Conservation (phyloP, 2,888 invertebrate species). For the Anarsia innoxiella region DNA sequence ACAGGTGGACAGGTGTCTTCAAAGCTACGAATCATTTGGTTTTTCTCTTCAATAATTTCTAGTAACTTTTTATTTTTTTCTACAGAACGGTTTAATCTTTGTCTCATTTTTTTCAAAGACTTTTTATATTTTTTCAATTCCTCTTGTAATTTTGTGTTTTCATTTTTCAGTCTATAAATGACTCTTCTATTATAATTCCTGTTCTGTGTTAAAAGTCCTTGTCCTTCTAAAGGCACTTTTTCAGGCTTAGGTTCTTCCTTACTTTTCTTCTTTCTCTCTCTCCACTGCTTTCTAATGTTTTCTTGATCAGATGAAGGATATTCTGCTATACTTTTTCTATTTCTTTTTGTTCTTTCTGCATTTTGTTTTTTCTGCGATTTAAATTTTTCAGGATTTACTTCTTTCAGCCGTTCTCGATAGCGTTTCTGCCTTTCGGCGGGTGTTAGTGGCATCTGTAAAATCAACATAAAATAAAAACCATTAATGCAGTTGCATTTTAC, state of each 20-base stretch:
- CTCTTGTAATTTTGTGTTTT: slow-evolving; percentile 1
- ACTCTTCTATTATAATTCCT: slow-evolving; percentile 8
- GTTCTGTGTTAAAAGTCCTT: not conserved
- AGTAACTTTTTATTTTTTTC: slow-evolving; percentile 4
- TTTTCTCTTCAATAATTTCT: slow-evolving; percentile 7
- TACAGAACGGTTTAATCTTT: slow-evolving; percentile 4
- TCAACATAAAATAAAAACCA: no score
- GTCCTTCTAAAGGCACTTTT: slow-evolving; percentile 6
- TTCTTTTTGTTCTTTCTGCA: slow-evolving; percentile 3
- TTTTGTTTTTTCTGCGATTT: slow-evolving; percentile 9
- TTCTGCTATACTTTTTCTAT: slow-evolving; percentile 8
- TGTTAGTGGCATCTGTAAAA: slow-evolving; percentile 9
- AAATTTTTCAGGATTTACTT: slow-evolving; percentile 6
- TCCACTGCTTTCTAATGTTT: slow-evolving; percentile 8
- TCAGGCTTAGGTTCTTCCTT: slow-evolving; percentile 5
- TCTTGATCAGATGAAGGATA: slow-evolving; percentile 9
- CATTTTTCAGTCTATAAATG: slow-evolving; percentile 6
- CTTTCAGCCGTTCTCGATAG: slow-evolving; percentile 3
- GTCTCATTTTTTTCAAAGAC: not conserved
- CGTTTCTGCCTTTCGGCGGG: slow-evolving; percentile 5
- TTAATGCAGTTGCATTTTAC: no score
- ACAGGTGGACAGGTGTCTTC: slow-evolving; percentile 3
- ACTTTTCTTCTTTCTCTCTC: slow-evolving; percentile 4
- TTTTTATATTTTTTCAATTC: slow-evolving; percentile 2
- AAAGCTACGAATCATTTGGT: slow-evolving; percentile 2